Evolutionary conservation across 1,140 invertebrate species (phyloP).

Genomic region (Ladona fulva): DNA sequence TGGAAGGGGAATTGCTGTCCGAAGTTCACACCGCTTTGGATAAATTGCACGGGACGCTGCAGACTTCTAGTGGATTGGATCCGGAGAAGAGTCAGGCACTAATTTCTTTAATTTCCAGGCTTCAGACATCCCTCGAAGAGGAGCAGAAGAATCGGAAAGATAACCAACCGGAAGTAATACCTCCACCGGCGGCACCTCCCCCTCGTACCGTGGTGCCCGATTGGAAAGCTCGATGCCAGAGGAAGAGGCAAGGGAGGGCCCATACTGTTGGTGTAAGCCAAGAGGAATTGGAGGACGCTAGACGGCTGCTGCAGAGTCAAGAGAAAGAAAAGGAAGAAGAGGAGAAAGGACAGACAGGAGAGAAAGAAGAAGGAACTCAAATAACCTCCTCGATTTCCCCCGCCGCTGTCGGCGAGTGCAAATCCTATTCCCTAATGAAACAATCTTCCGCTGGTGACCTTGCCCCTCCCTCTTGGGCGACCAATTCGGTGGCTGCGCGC

Average conservation of each 20-base stretch:
- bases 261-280: conserved; percentile 72
- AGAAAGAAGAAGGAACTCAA: too few species aligned
- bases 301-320: conserved; percentile 55
- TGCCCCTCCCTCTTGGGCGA: neutral
- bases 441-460: conserved; percentile 31
- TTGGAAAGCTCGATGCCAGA: conserved; percentile 23
- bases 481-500: neutral
- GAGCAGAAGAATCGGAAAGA: conserved; percentile 28
- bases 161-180: conserved; percentile 30
- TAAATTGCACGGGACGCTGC: conserved; percentile 60
- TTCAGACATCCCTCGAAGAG: conserved; percentile 55
- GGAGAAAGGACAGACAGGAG: conserved; percentile 13
- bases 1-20: conserved; percentile 44
- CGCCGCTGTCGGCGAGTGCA: neutral
- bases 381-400: too few species aligned
- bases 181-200: conserved; percentile 31
- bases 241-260: conserved; percentile 44
- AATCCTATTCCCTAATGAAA: conserved; percentile 16
- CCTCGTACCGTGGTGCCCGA: conserved; percentile 12
- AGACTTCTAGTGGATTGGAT: conserved; percentile 44
- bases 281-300: conserved; percentile 65
- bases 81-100: conserved; percentile 50
- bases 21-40: conserved; percentile 70
- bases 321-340: neutral
- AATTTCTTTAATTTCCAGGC: conserved; percentile 59